Base-by-base conservation (phyloP, 1,140 invertebrate genomes). In the Ridgeia piscesae region DNA sequence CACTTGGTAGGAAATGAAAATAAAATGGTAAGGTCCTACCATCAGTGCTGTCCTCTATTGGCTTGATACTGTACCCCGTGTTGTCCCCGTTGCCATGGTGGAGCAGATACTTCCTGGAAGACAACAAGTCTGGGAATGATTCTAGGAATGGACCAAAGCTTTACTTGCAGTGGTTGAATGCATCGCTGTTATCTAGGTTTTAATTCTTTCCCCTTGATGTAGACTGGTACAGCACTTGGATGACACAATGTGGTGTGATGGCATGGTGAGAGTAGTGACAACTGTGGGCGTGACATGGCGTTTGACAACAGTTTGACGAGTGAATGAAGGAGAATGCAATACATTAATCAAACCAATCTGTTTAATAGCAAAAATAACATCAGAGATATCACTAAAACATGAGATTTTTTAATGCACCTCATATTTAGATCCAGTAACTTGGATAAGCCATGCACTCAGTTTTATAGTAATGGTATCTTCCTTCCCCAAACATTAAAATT, bases 51-150 rank as follows among this genome's bases (percentile, higher is more conserved):
- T 91, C 91, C 91, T 91, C 35, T 91, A 97, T 92, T 42, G 95
- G 93, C 92, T 94, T 94, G 8, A 97, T 94, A 48, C 89, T 92
- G 92, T 94, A 95, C 35, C 94, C 93, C 35, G 93, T 93, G 27
- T 91, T 91, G 92, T 34, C 94, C 89, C 31, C 94, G 93, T 93
- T 93, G n/a, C 93, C 93, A 88, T 94, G 94, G 42, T 94, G 35
- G n/a, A 95, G 89, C 11, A 95, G 31, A 89, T 94, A 94, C 91
- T 94, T 94, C 58, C 94, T 94, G 93, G 21, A 92, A 94, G 34
- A 42, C 4, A 42, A 42, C 42, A 42, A 11, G 42, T 42, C 42
- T 11, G 42, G 4, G 42, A 6, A 42, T 11, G 42, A 42, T 42
- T 6, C 42, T 42, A 11, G 42, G 42, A 4, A 42, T 11, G 11